A percentile compares a stretch with the other conserved stretches of the same genome.
These are phyloP conservation scores for Atopsyche davidsoni DNA, from an alignment of 1,140 invertebrate species.

Conservation along the genomic window DNA sequence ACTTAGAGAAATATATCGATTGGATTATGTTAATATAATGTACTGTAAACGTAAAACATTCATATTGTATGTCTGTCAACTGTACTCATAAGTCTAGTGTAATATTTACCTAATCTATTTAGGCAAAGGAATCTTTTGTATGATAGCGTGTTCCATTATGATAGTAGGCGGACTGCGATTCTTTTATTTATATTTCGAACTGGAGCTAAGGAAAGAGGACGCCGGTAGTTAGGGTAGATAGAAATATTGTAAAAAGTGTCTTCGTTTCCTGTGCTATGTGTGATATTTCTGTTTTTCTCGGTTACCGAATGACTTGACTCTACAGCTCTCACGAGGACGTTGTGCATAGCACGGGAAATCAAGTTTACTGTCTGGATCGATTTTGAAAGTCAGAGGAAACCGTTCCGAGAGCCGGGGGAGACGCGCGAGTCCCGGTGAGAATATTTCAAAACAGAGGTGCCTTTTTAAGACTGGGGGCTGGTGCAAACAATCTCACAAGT, in stretches of 20 bases:
- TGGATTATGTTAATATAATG: slow-evolving; percentile 14
- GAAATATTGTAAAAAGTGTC: slow-evolving; percentile 8
- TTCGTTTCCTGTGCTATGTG: slow-evolving; percentile 18
- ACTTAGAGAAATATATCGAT: slow-evolving; percentile 29
- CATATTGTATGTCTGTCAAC: slow-evolving; percentile 18
- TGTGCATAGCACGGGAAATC: slow-evolving; percentile 4
- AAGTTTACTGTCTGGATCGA: background rate
- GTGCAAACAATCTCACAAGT: slow-evolving; percentile 31
- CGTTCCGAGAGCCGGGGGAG: background rate
- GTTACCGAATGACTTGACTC: too few species aligned
- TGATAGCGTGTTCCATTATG: slow-evolving; percentile 27
- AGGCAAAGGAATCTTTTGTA: slow-evolving; percentile 28
- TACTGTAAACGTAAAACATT: slow-evolving; percentile 13
- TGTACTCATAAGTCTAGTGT: slow-evolving; percentile 21
- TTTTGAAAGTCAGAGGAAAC: background rate
- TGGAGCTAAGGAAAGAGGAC: slow-evolving; percentile 13
- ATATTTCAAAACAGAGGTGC: slow-evolving; percentile 31
- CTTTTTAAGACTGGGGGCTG: slow-evolving; percentile 32
- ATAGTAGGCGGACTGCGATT: slow-evolving; percentile 18
- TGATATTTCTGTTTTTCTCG: slow-evolving; percentile 1
- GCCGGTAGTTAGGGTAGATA: slow-evolving; percentile 14
- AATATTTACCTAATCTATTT: slow-evolving; percentile 26
- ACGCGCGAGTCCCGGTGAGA: slow-evolving; percentile 6
- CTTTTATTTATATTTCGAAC: slow-evolving; percentile 28
- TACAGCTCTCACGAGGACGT: too few species aligned